Conservation (phyloP, 2,113 vertebrate species). For the Toxotes jaculatrix region DNA sequence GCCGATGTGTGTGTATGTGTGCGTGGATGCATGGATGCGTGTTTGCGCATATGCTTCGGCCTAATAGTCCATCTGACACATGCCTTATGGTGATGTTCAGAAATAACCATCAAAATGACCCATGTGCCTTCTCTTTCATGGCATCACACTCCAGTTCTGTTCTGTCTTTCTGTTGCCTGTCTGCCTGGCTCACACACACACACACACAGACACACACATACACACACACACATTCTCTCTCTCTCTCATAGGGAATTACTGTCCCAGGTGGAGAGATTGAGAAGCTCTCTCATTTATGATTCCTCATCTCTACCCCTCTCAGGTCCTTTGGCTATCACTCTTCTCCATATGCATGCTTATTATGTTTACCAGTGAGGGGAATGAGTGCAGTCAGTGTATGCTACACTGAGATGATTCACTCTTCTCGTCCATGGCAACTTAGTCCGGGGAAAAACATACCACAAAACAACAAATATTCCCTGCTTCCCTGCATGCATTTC, state of each 20-base stretch:
- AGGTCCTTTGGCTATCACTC: slow-evolving; percentile 3
- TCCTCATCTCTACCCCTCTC: not conserved
- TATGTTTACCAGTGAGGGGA: slow-evolving; percentile 11
- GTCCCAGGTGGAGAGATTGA: slow-evolving; percentile 41
- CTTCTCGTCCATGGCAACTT: not conserved
- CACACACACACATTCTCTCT: not conserved
- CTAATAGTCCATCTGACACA: slow-evolving; percentile 76
- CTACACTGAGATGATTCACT: not conserved
- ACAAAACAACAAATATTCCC: not conserved
- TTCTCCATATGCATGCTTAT: not conserved
- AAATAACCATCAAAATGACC: slow-evolving; percentile 72
- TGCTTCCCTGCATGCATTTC: not conserved
- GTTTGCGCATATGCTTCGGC: slow-evolving; percentile 63
- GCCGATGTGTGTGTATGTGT: slow-evolving; percentile 18
- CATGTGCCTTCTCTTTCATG: slow-evolving; percentile 43
- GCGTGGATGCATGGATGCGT: slow-evolving; percentile 1
- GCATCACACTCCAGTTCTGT: slow-evolving; percentile 21
- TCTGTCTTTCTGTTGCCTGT: slow-evolving; percentile 8
- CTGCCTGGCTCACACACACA: not conserved
- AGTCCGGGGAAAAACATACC: not conserved
- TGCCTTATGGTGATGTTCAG: slow-evolving; percentile 70
- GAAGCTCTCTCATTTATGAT: slow-evolving; percentile 12
- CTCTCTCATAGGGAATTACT: not conserved
- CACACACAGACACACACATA: slow-evolving; percentile 1
- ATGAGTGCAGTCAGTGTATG: not conserved